Evolutionary conservation across 2,888 invertebrate species (phyloP), one percentile per base, ranked within the genome.

Genomic region (Plebejus argus): DNA sequence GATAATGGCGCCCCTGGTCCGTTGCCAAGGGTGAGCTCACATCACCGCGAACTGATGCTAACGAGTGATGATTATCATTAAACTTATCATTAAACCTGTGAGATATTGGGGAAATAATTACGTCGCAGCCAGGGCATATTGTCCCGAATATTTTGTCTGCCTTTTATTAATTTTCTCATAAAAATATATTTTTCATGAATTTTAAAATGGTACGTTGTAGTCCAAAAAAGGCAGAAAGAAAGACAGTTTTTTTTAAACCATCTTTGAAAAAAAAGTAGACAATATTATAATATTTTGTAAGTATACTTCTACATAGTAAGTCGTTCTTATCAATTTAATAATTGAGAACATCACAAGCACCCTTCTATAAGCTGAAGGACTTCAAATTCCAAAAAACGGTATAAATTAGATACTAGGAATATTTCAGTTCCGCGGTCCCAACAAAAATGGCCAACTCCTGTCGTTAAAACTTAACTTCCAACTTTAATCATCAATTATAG

Each of bases 401-500:
- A 39, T 71, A 39, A 71, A 20, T 74, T 74, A 28, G 23, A 53
- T 18, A 74, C 53, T 56, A 53, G 35, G 20, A 71, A 56, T 76
- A 76, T 28, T 76, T 76, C 28, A 76, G 8, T 61, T 75, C 74
- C 72, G 49, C 18, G 20, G 28, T 18, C 20, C 53, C 74, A 20
- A 23, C 72, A 78, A 78, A 79, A 82, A 78, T 78, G 75, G 76
- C 70, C 76, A 76, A 79, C 79, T 81, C 78, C 76, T 77, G 77
- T 79, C 83, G 83, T 83, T 83, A 84, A 82, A 82, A 81, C 82
- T 82, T 81, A 83, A 84, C 61, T 28, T 66, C 61, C 23, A 84
- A 81, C 84, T 87, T 88, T 83, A 82, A 82, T 86, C 89, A 89
- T 91, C 89, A 89, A 89, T 91, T 91, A 91, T 89, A 88, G 88